A percentile compares a stretch with the other conserved stretches of the same genome.
Conservation (phyloP, 2,888 invertebrate species). For the Cyclophora albipunctata region DNA sequence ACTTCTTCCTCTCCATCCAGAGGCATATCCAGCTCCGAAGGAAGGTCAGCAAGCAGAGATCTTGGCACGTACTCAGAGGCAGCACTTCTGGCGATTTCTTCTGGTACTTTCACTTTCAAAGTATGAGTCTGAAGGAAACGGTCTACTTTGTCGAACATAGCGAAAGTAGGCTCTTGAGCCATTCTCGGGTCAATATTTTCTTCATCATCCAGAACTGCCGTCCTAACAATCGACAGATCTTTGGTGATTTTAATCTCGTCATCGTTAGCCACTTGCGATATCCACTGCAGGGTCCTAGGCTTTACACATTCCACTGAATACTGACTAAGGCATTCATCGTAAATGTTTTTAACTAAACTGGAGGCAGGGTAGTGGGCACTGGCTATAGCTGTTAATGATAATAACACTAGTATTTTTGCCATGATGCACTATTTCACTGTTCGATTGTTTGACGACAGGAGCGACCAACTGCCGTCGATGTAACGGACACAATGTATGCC, state of each 20-base stretch:
- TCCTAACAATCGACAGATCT: constrained; percentile 83
- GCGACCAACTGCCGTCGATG: constrained; percentile 62
- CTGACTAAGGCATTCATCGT: constrained; percentile 79
- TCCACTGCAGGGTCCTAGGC: constrained; percentile 85
- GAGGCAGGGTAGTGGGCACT: constrained; percentile 75
- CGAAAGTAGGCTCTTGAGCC: constrained; percentile 71
- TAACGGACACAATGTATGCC: constrained; percentile 67
- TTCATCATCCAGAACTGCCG: constrained; percentile 61
- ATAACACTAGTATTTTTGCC: constrained; percentile 60
- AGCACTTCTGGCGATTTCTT: constrained; percentile 74
- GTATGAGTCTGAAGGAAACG: constrained; percentile 84
- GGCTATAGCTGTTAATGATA: constrained; percentile 49
- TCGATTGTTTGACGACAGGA: constrained; percentile 47
- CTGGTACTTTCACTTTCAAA: constrained; percentile 83
- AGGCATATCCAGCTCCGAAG: constrained; percentile 81
- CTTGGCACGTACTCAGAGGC: constrained; percentile 78
- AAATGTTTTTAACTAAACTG: constrained; percentile 79
- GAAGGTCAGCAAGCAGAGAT: constrained; percentile 77
- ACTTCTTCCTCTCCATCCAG: constrained; percentile 75
- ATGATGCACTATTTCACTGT: constrained; percentile 49
- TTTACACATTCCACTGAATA: constrained; percentile 84
- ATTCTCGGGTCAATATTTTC: constrained; percentile 58
- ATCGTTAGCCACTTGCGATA: constrained; percentile 79
- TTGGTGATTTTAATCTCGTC: constrained; percentile 84
- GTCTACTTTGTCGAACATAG: constrained; percentile 83